Conservation (phyloP, 2,113 vertebrate genomes). For the Gambusia affinis region DNA sequence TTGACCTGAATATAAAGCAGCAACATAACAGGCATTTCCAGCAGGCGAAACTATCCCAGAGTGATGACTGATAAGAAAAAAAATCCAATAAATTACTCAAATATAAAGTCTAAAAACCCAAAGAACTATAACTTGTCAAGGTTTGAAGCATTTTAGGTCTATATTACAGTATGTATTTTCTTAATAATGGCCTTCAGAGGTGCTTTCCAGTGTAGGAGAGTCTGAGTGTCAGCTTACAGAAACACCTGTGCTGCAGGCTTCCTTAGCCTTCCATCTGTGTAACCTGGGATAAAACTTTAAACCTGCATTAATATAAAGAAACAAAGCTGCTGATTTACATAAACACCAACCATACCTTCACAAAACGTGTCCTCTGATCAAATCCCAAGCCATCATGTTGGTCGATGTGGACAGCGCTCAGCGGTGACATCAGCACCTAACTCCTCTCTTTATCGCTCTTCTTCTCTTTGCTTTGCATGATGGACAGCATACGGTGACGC, state of each 20-base stretch:
- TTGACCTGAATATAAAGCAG: conserved; percentile 10
- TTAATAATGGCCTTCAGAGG: background rate
- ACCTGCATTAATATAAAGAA: conserved; percentile 1
- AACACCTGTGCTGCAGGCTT: conserved; percentile 71
- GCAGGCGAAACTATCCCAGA: conserved; percentile 9
- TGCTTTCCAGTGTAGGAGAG: conserved; percentile 37
- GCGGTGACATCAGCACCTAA: conserved; percentile 51
- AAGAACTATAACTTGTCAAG: background rate
- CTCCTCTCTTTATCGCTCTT: conserved; percentile 23
- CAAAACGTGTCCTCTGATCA: background rate
- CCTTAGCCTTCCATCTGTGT: conserved; percentile 56
- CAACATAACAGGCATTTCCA: background rate
- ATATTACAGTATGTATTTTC: background rate
- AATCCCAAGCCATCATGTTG: conserved; percentile 15
- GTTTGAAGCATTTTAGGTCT: conserved; percentile 5
- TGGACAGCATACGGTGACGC: conserved; percentile 67
- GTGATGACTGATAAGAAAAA: background rate
- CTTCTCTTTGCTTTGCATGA: conserved; percentile 68
- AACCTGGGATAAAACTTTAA: conserved; percentile 56
- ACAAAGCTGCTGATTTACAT: conserved; percentile 8
- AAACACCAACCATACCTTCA: conserved; percentile 53
- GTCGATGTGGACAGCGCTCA: conserved; percentile 8
- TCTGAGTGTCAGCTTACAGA: conserved; percentile 74
- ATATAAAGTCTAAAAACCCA: background rate
- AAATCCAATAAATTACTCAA: background rate